Evolutionary conservation across 2,888 invertebrate species (phyloP).

Genomic region (Trisateles emortualis): DNA sequence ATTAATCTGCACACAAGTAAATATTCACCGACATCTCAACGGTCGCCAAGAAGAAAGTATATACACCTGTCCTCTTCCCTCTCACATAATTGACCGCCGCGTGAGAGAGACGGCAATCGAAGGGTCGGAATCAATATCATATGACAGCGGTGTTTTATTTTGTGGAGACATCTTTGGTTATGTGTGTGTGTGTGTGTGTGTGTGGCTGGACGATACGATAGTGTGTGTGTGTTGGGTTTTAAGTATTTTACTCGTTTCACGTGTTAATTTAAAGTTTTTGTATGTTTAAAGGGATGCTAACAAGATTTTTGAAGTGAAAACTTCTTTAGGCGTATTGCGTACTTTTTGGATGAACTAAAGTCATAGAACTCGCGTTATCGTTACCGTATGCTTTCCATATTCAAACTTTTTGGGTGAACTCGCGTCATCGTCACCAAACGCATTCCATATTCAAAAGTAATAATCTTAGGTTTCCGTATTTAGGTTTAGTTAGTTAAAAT

Average conservation of each 20-base stretch:
- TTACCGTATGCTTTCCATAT: no score
- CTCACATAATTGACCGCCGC: constrained; percentile 51
- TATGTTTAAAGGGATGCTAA: constrained; percentile 12
- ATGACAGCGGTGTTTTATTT: constrained; percentile 81
- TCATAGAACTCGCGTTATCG: no score
- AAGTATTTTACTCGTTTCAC: constrained; percentile 31
- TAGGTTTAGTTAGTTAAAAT: no score
- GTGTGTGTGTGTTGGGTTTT: constrained; percentile 12
- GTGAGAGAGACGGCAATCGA: constrained; percentile 58
- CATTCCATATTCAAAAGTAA: no score
- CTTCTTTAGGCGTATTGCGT: no score
- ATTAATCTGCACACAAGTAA: constrained; percentile 73
- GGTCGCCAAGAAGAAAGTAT: constrained; percentile 58
- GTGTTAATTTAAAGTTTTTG: constrained; percentile 41
- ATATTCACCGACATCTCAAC: constrained; percentile 61
- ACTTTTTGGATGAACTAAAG: no score
- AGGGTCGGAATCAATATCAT: constrained; percentile 81
- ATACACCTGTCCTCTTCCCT: constrained; percentile 59
- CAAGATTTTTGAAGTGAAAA: background rate
- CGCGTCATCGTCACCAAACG: no score
- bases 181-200: constrained; percentile 48
- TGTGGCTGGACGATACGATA: constrained; percentile 27
- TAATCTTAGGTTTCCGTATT: no score
- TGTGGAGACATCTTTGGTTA: constrained; percentile 72
- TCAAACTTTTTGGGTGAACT: no score